Base-by-base conservation (phyloP, 2,888 invertebrate genomes). In the Aspidapion aeneum region DNA sequence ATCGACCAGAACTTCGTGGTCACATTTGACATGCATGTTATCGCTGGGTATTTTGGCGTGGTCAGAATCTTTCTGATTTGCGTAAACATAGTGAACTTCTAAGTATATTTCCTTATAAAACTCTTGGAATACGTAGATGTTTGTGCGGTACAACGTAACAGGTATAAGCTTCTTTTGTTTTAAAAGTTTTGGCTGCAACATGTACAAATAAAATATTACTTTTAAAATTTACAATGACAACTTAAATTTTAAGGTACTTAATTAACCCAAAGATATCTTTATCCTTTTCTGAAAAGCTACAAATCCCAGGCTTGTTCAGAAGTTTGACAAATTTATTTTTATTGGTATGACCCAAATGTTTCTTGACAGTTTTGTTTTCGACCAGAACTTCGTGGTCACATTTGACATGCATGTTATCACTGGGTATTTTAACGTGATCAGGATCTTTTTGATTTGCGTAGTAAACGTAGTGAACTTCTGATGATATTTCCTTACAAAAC, bases 341-440 rank as follows among this genome's bases (percentile, higher is more conserved):
- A 12, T 35, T 3, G 35, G 35, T 12, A 35, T 35, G 35, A 3
- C 35, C 35, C 35, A 35, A 35, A 35, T 35, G 35, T 35, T 55
- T 61, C 22, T 57, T 58, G n/a, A 57, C 55, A n/a, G 18, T 52
- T 52, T 54, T 19, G 1, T n/a, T 55, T 7, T 61, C 57, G 12
- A 35, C 51, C 12, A 22, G 16, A 55, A 52, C 18, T 19, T 63
- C 58, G 49, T 67, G 63, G n/a, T 65, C 67, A 22, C 67, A 67
- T 49, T 57, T 57, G 3, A 67, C 60, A 21, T 62, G 60, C 0
- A 55, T 18, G 61, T 67, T 67, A 35, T 64, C 66, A 21, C 59
- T 66, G 1, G 67, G 66, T n/a, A 67, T 60, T 58, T 64, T 55
- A 9, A 66, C 66, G 21, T 67, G 67, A 49, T 66, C 66, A 2